phyloP scores from a whole-genome alignment of 2,113 vertebrate species.

The Gadus macrocephalus region DNA sequence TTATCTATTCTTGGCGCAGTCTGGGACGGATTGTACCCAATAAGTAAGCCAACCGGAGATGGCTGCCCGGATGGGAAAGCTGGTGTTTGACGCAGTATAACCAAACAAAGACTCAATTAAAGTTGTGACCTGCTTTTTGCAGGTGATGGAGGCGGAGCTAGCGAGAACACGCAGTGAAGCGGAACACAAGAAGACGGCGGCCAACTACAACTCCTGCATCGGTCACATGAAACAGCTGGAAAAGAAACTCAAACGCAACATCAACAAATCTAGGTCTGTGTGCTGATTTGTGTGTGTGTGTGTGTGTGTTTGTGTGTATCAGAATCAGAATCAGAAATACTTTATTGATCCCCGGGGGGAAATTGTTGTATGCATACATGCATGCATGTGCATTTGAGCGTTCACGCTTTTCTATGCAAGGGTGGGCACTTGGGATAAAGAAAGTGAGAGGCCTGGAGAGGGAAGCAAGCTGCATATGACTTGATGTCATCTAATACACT shows the following conservation, averaged over 20 bases:
- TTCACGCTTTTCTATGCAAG: background rate
- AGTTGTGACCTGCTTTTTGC: constrained; percentile 20
- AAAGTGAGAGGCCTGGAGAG: constrained; percentile 6
- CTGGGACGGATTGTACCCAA: background rate
- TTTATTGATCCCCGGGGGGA: too few relatives aligned
- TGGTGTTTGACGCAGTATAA: background rate
- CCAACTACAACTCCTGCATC: constrained; percentile 86
- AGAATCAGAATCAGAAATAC: too few relatives aligned
- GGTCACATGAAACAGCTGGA: constrained; percentile 91
- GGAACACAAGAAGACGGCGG: constrained; percentile 88
- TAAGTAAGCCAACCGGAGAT: background rate
- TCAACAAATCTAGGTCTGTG: constrained; percentile 92
- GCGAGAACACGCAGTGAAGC: constrained; percentile 84
- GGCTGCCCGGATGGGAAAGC: background rate
- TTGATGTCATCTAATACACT: constrained; percentile 48
- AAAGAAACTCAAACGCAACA: constrained; percentile 92
- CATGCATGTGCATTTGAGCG: background rate
- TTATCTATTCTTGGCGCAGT: too few relatives aligned
- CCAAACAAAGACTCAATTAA: too few relatives aligned
- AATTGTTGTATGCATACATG: background rate
- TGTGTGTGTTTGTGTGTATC: background rate
- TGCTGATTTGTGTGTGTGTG: background rate
- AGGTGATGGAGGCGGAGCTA: constrained; percentile 97
- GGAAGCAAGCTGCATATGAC: constrained; percentile 1
- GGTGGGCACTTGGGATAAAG: background rate